Base-by-base conservation (phyloP, 2,888 invertebrate genomes). In the Leptinotarsa rubiginosa region DNA sequence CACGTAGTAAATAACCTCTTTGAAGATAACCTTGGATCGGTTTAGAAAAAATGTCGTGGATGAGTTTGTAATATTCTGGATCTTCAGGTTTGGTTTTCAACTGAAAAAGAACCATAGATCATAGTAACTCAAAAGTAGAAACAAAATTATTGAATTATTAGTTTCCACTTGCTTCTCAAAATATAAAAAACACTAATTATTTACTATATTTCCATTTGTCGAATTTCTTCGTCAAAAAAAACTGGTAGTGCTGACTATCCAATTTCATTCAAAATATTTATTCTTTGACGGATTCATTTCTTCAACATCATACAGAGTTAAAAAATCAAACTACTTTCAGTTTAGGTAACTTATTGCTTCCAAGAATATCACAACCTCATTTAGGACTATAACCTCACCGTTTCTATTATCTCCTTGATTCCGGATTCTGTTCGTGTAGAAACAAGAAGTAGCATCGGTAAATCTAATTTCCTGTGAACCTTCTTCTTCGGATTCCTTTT, bases 381-480 rank as follows among this genome's bases (percentile, higher is more conserved):
- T 10, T 10, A 2, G 2, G 10, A 10, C 10, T 41, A 2, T 41
- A 41, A 41, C 2, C 41, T 41, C 41, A 87, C 87, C 5, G 81
- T 84, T 72, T 91, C 89, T 68, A 96, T 88, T 81, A 96, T 88
- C 73, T 86, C 86, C 76, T 91, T 90, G 65, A 94, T 94, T 15
- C 95, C 95, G 52, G 91, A 93, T 86, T 95, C 93, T 2, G 97
- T 97, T 83, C 98, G 92, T 3, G 97, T 97, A 4, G 96, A 95
- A 69, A 93, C 92, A 50, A 92, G 87, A 70, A 96, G 91, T 54
- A 97, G 87, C 80, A 93, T 91, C 1, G 94, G 93, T 67, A 91
- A 84, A 69, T 88, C 89, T 81, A 89, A 90, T 20, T 89, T 85
- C 0, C 90, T 89, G 0, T 89, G 85, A 2, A 90, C 88, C 84